Percentiles rank a stretch among this genome's conserved stretches.
These are phyloP conservation scores for Scomber scombrus DNA, from an alignment of 2,113 vertebrate species.

Conservation along the genomic window DNA sequence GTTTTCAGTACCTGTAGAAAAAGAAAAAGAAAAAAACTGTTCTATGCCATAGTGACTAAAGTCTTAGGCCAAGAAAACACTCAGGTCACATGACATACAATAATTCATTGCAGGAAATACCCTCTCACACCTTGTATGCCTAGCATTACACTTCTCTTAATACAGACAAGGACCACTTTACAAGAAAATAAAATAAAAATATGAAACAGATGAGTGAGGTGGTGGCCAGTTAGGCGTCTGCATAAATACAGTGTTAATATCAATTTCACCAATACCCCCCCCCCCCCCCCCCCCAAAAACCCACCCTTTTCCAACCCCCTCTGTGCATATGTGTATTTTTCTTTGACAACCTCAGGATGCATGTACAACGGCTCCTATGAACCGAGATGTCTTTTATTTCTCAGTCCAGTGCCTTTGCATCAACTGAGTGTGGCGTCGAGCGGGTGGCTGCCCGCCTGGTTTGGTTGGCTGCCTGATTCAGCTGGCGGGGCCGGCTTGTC, in stretches of 20 bases:
- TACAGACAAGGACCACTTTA: conserved; percentile 22
- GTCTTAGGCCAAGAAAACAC: not conserved
- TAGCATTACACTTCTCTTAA: conserved; percentile 4
- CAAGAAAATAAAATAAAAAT: conserved; percentile 32
- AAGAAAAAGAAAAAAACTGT: not conserved
- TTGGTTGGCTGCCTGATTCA: conserved; percentile 66
- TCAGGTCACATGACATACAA: not conserved
- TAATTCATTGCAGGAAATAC: not conserved
- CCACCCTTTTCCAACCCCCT: conserved; percentile 47
- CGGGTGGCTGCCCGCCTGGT: conserved; percentile 63
- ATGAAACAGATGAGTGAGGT: conserved; percentile 35
- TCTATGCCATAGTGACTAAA: not conserved
- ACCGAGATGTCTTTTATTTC: conserved; percentile 84
- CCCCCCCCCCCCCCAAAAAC: conserved; percentile 10
- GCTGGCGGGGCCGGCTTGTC: conserved; percentile 60
- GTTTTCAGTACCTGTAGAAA: not conserved
- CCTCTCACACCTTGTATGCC: conserved; percentile 15
- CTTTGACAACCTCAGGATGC: conserved; percentile 79
- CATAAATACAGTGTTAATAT: conserved; percentile 76
- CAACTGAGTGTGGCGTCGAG: conserved; percentile 74
- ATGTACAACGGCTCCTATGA: conserved; percentile 79
- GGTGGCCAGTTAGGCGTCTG: conserved; percentile 60
- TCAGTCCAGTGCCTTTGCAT: conserved; percentile 80
- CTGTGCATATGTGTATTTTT: conserved; percentile 62
- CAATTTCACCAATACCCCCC: conserved; percentile 47